Conservation (phyloP, 2,888 invertebrate species). For the Phlogophora meticulosa region DNA sequence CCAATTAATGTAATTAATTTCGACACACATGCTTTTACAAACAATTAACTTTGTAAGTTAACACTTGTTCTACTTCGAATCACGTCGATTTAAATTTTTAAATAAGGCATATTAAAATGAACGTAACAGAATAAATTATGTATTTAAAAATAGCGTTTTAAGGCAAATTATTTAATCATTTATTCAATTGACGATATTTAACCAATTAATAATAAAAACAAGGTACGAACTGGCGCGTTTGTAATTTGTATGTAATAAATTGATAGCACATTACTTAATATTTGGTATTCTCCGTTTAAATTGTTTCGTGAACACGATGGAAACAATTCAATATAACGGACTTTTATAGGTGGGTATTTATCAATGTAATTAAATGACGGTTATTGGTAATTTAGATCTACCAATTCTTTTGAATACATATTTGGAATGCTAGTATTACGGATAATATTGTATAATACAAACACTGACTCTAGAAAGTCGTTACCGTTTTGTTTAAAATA, state of each 20-base stretch:
- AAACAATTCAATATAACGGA: background rate
- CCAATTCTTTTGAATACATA: too few species aligned
- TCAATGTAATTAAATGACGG: background rate
- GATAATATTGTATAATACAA: too few species aligned
- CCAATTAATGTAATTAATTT: constrained; percentile 21
- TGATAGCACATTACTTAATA: background rate
- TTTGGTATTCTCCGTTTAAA: background rate
- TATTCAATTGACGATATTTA: background rate
- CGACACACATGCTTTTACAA: background rate
- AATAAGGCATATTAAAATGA: background rate
- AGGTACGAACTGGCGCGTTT: background rate
- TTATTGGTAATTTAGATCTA: too few species aligned
- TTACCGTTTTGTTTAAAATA: too few species aligned
- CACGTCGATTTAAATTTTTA: background rate
- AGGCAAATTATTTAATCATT: background rate
- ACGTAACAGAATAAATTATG: background rate
- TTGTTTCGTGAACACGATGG: background rate
- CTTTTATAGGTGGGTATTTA: background rate
- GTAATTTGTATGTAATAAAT: background rate
- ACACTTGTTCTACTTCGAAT: background rate
- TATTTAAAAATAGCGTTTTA: background rate
- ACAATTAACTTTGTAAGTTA: background rate
- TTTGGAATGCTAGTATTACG: too few species aligned
- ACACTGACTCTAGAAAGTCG: too few species aligned
- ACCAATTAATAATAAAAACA: background rate